These are phyloP conservation scores for Hirtodrosophila cameraria DNA, from an alignment of 2,888 invertebrate species.

Conservation along the genomic window DNA sequence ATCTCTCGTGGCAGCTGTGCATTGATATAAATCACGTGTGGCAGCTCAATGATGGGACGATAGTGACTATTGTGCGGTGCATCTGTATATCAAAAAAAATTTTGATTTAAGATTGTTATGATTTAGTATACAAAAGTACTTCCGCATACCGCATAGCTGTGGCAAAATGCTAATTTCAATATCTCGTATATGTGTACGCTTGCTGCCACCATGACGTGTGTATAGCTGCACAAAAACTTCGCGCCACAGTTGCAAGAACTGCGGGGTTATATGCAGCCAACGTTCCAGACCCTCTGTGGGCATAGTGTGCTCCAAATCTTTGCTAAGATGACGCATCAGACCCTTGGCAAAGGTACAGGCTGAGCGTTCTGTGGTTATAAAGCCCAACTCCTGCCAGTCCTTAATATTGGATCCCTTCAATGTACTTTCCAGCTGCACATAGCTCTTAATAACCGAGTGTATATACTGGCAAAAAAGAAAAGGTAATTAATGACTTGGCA, in stretches of 20 bases:
- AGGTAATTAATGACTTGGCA: conserved; percentile 25
- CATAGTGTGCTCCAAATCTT: conserved; percentile 75
- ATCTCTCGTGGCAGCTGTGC: conserved; percentile 90
- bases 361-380: conserved; percentile 85
- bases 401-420: conserved; percentile 85
- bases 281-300: conserved; percentile 76
- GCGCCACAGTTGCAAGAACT: conserved; percentile 85
- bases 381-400: conserved; percentile 87
- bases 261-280: conserved; percentile 85
- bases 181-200: conserved; percentile 57
- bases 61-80: conserved; percentile 90
- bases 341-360: conserved; percentile 86
- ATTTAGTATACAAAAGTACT: conserved; percentile 1
- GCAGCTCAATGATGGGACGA: conserved; percentile 89
- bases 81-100: conserved; percentile 83
- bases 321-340: conserved; percentile 84
- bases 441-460: conserved; percentile 90
- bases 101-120: conserved; percentile 7
- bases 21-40: conserved; percentile 92
- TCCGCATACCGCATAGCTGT: conserved; percentile 59
- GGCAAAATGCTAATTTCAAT: conserved; percentile 63
- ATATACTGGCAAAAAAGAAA: conserved; percentile 86
- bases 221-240: conserved; percentile 86
- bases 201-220: conserved; percentile 67
- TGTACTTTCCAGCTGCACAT: conserved; percentile 88